Evolutionary conservation across 2,797 vertebrate genomes (phyloP).

Genomic region (Microctenopoma lineatum): DNA sequence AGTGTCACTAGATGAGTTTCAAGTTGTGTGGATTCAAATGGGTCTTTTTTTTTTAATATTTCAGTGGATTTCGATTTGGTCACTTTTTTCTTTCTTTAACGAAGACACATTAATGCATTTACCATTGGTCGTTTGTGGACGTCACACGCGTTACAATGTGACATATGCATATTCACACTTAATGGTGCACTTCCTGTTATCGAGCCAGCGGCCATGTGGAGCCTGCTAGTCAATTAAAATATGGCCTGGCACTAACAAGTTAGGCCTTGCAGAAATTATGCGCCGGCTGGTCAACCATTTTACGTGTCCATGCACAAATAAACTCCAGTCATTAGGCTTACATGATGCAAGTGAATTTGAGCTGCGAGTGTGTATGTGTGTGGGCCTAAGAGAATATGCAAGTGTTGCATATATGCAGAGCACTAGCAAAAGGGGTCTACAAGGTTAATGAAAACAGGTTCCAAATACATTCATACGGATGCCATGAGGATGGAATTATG

Average conservation of each 20-base stretch:
- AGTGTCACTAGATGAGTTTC: too few relatives aligned
- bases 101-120: neutral
- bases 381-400: constrained; percentile 36
- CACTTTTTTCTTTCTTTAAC: too few relatives aligned
- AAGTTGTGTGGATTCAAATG: too few relatives aligned
- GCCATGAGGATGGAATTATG: constrained; percentile 56
- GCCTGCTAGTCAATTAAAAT: constrained; percentile 40
- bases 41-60: too few relatives aligned
- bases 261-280: constrained; percentile 53
- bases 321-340: constrained; percentile 63
- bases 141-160: neutral
- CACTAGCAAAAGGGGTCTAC: constrained; percentile 47
- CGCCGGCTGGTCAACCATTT: constrained; percentile 58
- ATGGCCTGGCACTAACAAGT: constrained; percentile 43
- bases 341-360: constrained; percentile 37
- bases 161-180: neutral
- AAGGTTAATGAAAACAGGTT: constrained; percentile 71
- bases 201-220: constrained; percentile 4
- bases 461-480: constrained; percentile 54
- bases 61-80: too few relatives aligned
- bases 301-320: constrained; percentile 63
- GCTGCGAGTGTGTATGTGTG: constrained; percentile 6
- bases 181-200: constrained; percentile 5
- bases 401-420: constrained; percentile 55
- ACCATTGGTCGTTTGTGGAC: neutral